Percentiles rank a stretch among this genome's conserved stretches.
These are phyloP conservation scores for Archips xylosteana DNA, from an alignment of 2,888 invertebrate species.

Conservation along the genomic window DNA sequence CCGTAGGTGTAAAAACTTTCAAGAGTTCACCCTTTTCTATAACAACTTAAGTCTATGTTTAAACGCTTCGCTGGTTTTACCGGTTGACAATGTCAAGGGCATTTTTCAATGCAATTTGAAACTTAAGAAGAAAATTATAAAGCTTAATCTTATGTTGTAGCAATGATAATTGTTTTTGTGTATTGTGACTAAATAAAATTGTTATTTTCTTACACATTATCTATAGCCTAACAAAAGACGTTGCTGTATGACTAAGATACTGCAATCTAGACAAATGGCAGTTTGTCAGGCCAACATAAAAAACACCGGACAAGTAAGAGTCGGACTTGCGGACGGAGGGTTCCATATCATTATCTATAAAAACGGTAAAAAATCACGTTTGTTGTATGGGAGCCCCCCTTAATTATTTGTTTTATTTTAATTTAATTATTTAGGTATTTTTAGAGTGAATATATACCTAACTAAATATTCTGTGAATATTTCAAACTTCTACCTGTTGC, in stretches of 20 bases:
- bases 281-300: no score
- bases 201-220: neutral
- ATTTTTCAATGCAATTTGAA: neutral
- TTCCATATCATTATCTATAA: no score
- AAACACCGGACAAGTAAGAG: no score
- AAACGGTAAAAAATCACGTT: no score
- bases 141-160: neutral
- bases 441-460: no score
- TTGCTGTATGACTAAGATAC: neutral
- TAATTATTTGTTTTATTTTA: no score
- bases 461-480: no score
- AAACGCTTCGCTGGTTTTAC: slow-evolving; percentile 48
- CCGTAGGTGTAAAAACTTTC: no score
- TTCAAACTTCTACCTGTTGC: no score
- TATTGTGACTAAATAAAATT: neutral
- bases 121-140: neutral
- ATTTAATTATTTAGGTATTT: no score
- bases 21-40: neutral
- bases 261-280: neutral
- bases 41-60: slow-evolving; percentile 25
- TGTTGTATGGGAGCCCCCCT: no score
- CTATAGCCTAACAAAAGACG: neutral
- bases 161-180: neutral
- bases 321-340: no score
- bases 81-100: slow-evolving; percentile 42